Evolutionary conservation across 2,797 vertebrate genomes (phyloP), one percentile per base, ranked within the genome.

Genomic region (Macropus fuliginosus): DNA sequence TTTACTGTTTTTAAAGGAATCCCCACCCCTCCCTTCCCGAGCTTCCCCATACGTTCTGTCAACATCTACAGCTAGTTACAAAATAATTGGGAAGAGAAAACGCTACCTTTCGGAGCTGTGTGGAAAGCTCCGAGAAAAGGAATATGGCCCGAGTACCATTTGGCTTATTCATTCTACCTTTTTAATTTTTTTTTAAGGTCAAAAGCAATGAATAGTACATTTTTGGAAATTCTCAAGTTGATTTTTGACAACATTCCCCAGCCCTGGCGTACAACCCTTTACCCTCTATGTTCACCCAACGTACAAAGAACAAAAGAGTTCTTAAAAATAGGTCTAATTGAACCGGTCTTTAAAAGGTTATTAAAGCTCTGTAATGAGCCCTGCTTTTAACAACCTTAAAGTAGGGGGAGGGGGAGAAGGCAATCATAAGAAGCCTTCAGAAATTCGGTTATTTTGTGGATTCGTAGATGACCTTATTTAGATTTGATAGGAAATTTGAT

Each of bases 11-110:
- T 74, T 18, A 21, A 74, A 40, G 66, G n/a, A 74, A 74, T 74
- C 6, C n/a, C 66, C 34, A n/a, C 13, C n/a, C 16, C n/a, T 24
- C n/a, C n/a, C 66, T 74, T 40, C 59, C 12, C 29, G 59, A 62
- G 59, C 31, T 34, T 62, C n/a, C 66, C 18, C 66, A 74, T 18
- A 18, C 66, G 10, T 40, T 40, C 66, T 40, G 21, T 21, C 66
- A 97, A 97, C 92, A 97, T 91, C 97, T 98, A 96, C 34, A 97
- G 97, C 97, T 97, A 97, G 97, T 97, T 97, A 97, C 93, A 91
- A 96, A 97, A 96, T 97, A 97, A 97, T 97, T 97, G 97, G 91
- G 96, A 97, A 59, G 66, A 74, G 66, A 74, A 74, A 74, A 40
- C 95, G 96, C 96, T 97, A 95, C 95, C 4, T 1, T 95, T 94